Evolutionary conservation across 2,888 invertebrate species (phyloP).

Genomic region (Acanthosoma haemorrhoidale): DNA sequence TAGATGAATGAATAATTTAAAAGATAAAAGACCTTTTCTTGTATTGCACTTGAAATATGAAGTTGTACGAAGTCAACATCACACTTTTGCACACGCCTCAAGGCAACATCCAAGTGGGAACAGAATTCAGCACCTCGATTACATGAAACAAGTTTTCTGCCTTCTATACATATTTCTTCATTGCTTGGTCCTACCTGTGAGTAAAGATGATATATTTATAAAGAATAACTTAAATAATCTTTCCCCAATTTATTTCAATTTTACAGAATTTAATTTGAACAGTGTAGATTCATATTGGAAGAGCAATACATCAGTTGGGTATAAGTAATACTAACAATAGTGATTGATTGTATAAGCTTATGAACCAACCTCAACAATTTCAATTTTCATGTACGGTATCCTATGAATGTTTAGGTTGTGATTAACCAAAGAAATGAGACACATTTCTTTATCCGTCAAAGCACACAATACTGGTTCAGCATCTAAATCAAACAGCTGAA

Average conservation of each 20-base stretch:
- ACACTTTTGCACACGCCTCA: background rate
- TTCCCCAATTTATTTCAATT: no score
- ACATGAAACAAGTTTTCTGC: conserved; percentile 2
- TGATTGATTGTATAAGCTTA: background rate
- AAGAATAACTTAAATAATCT: no score
- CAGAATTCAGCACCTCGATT: conserved; percentile 24
- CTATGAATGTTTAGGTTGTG: conserved; percentile 18
- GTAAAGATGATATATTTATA: no score
- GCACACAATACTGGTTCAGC: conserved; percentile 23
- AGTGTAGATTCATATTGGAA: no score
- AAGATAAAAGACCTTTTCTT: conserved; percentile 23
- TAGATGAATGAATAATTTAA: no score
- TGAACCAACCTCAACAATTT: background rate
- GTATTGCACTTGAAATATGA: background rate
- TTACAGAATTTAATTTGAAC: no score
- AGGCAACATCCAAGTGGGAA: conserved; percentile 16
- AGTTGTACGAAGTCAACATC: conserved; percentile 9
- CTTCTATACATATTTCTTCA: conserved; percentile 18
- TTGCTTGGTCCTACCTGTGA: conserved; percentile 28
- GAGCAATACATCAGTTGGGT: no score
- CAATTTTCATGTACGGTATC: conserved; percentile 9
- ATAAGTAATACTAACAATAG: background rate
- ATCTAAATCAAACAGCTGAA: conserved; percentile 8
- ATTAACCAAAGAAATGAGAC: background rate
- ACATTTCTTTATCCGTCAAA: conserved; percentile 5